phyloP scores from a whole-genome alignment of 2,113 vertebrate species.

The Nibea coibor region DNA sequence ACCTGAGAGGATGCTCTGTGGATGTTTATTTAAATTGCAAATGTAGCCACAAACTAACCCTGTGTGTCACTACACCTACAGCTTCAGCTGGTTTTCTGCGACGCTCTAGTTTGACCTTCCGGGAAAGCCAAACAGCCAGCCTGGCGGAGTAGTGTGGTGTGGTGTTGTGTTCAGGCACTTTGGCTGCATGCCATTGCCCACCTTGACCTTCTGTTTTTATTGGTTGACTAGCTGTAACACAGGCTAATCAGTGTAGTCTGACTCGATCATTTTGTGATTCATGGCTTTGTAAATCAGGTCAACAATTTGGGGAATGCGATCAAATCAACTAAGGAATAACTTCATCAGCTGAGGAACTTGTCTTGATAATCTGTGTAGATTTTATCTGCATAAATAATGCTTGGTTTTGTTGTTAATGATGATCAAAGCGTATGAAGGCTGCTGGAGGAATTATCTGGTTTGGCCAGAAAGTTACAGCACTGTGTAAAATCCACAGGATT shows the following conservation, averaged over 20 bases:
- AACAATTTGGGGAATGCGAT: neutral
- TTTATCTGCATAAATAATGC: neutral
- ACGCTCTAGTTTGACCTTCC: neutral
- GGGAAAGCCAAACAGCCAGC: neutral
- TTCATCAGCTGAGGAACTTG: neutral
- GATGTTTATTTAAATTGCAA: constrained; percentile 31
- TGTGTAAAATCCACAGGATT: neutral
- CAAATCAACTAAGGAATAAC: neutral
- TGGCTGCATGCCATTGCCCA: neutral
- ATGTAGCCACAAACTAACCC: neutral
- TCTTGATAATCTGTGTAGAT: neutral
- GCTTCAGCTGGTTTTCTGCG: neutral
- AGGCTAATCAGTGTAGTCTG: neutral
- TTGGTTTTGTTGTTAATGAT: neutral
- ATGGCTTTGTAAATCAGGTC: neutral
- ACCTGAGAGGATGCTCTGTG: neutral
- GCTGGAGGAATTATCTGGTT: neutral
- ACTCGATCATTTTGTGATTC: neutral
- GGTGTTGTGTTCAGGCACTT: neutral
- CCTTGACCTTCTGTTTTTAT: neutral
- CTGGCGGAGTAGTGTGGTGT: no score
- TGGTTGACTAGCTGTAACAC: neutral
- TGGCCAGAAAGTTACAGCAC: neutral
- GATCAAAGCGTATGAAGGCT: neutral
- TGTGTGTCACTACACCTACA: neutral